Evolutionary conservation across 2,888 invertebrate species (phyloP).

Genomic region (Esperia sulphurella): DNA sequence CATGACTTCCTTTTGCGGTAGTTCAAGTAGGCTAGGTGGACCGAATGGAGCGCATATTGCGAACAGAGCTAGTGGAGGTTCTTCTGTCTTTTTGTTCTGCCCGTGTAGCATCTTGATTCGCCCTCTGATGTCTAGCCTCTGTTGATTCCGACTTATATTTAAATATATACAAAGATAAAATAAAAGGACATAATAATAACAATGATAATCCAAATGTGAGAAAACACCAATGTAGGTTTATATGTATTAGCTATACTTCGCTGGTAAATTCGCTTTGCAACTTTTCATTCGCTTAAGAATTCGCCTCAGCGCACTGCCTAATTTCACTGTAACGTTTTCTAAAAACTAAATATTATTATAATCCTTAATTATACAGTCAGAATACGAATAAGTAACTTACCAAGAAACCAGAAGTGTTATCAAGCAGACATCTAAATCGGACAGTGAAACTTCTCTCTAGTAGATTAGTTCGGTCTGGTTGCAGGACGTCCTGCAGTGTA

Average conservation of each 20-base stretch:
- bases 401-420: slow-evolving; percentile 99
- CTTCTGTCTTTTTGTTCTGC: slow-evolving; percentile 96
- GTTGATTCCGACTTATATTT: slow-evolving; percentile 34
- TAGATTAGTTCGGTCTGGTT: slow-evolving; percentile 92
- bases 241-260: not conserved
- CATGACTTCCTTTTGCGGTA: slow-evolving; percentile 99
- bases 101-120: slow-evolving; percentile 97
- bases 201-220: not conserved
- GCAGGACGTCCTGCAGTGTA: slow-evolving; percentile 91
- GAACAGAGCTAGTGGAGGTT: slow-evolving; percentile 95
- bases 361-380: not conserved
- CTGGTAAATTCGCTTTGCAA: not conserved
- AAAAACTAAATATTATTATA: not conserved
- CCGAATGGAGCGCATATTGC: slow-evolving; percentile 99
- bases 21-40: slow-evolving; percentile 96
- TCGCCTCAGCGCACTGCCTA: not conserved
- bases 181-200: not conserved
- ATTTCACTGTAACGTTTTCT: no score
- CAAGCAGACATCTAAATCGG: slow-evolving; percentile 98
- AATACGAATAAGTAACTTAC: slow-evolving; percentile 76
- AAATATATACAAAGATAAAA: not conserved
- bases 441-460: slow-evolving; percentile 98
- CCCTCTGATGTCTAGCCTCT: slow-evolving; percentile 99
- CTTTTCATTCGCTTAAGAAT: not conserved
- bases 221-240: not conserved